Conservation (phyloP, 2,888 invertebrate genomes). For the Lithophane ornitopus region DNA sequence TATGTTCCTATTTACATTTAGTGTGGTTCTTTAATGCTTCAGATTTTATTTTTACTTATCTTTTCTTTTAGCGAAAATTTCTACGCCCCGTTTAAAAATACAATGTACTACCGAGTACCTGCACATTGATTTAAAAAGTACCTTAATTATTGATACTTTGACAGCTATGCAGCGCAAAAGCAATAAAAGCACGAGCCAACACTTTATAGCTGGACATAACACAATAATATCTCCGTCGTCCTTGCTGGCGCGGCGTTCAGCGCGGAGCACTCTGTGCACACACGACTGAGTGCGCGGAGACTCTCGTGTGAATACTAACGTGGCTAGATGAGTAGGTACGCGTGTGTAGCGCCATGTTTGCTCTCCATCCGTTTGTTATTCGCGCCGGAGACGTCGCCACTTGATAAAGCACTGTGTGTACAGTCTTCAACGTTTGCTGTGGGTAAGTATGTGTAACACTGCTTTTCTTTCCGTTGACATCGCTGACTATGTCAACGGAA, state of each 20-base stretch:
- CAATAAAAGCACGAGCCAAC: constrained; percentile 20
- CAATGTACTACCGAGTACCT: too few species aligned
- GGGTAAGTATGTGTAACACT: neutral
- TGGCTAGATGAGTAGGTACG: constrained; percentile 1
- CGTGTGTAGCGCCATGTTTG: constrained; percentile 36
- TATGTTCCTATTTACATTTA: too few species aligned
- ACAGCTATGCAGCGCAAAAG: constrained; percentile 1
- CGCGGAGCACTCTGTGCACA: constrained; percentile 5
- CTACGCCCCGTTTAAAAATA: too few species aligned
- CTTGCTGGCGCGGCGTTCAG: neutral
- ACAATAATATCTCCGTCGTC: neutral
- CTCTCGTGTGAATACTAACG: constrained; percentile 49
- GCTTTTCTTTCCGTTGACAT: neutral
- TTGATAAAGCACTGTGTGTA: constrained; percentile 34
- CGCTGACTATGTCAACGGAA: neutral
- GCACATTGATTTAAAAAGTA: too few species aligned
- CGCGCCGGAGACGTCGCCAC: constrained; percentile 37
- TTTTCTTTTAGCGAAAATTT: too few species aligned
- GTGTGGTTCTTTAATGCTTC: too few species aligned
- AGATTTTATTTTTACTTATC: too few species aligned
- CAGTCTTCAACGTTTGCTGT: constrained; percentile 19
- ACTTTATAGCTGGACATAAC: constrained; percentile 19
- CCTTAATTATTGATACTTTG: too few species aligned
- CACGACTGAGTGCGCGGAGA: neutral
- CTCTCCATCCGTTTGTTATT: constrained; percentile 43